These are phyloP conservation scores for Ptilorrhoa leucosticta DNA, from an alignment of 2,113 vertebrate species.

Conservation along the genomic window DNA sequence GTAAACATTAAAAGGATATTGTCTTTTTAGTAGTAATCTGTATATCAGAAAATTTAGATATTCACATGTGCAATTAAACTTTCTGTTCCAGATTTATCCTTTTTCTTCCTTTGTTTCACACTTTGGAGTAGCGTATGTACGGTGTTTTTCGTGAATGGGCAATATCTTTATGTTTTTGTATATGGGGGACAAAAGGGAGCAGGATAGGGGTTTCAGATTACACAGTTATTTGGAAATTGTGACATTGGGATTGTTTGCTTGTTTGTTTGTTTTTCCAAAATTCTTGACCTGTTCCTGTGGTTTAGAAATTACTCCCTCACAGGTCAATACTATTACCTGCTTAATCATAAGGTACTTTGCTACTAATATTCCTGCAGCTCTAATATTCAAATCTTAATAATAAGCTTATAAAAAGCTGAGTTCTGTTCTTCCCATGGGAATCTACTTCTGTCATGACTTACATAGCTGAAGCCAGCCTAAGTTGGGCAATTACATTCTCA, in stretches of 20 bases:
- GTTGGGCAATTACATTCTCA: conserved; percentile 42
- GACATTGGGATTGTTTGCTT: background rate
- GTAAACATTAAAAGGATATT: background rate
- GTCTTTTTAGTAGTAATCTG: background rate
- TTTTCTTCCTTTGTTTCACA: background rate
- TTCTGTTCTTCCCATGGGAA: background rate
- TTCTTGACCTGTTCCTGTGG: background rate
- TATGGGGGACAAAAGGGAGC: background rate
- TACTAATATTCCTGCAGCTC: background rate
- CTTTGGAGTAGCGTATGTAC: background rate
- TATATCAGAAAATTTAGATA: background rate
- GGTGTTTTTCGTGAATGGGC: background rate
- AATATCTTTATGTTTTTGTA: background rate
- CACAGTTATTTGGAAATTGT: background rate
- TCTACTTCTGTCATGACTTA: background rate
- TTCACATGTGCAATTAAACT: background rate
- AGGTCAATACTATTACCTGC: background rate
- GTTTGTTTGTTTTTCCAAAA: background rate
- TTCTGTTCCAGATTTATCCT: background rate
- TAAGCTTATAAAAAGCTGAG: background rate
- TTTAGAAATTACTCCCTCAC: background rate
- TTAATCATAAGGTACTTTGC: background rate
- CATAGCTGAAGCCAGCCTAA: background rate
- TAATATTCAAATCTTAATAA: background rate
- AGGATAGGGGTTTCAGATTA: background rate